phyloP scores from a whole-genome alignment of 2,797 vertebrate genomes.

The Chelmon rostratus region DNA sequence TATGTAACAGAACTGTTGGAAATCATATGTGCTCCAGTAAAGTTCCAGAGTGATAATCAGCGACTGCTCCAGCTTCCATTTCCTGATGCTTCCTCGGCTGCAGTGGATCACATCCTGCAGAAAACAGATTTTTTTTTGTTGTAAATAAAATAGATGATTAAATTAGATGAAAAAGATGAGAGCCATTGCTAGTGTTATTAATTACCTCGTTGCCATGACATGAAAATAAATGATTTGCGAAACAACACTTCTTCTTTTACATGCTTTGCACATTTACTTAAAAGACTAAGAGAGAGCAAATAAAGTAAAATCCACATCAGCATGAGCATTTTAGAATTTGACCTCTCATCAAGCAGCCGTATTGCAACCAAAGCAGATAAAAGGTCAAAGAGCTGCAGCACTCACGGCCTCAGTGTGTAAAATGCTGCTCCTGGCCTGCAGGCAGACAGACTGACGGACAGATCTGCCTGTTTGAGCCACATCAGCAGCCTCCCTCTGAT shows the following conservation, averaged over 20 bases:
- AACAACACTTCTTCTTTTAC: too few species aligned
- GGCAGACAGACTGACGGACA: background rate
- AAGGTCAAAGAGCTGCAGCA: background rate
- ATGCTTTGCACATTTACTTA: too few species aligned
- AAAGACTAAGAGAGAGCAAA: too few species aligned
- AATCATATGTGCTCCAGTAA: background rate
- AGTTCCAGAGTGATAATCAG: background rate
- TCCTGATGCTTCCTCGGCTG: background rate
- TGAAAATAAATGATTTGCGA: too few species aligned
- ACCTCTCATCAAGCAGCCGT: background rate
- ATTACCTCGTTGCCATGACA: too few species aligned
- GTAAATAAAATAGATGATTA: too few species aligned
- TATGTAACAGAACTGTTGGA: accelerated
- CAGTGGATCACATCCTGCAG: background rate
- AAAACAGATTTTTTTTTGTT: background rate
- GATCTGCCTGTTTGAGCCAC: background rate
- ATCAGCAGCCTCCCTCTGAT: constrained; percentile 16
- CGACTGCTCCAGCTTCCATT: background rate
- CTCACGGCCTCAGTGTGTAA: background rate
- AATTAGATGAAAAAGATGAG: too few species aligned
- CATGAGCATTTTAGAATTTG: background rate
- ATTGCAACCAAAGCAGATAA: background rate
- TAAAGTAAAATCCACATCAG: background rate
- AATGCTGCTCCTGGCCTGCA: background rate
- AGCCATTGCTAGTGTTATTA: too few species aligned